Evolutionary conservation across 1,140 invertebrate species (phyloP), one percentile per base, ranked within the genome.

Genomic region (Drosophila burlai): DNA sequence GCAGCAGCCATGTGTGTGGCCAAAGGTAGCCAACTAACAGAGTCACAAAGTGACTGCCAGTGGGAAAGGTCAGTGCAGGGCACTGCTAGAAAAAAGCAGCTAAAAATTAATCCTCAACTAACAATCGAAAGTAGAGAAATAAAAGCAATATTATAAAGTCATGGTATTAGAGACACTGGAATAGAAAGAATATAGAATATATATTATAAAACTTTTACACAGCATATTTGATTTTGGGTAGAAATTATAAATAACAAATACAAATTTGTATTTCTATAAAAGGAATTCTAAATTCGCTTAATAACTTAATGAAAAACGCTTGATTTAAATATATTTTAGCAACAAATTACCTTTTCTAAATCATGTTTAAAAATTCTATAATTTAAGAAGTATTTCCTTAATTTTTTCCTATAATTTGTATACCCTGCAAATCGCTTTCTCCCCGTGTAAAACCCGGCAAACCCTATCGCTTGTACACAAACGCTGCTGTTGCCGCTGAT

Each of bases 11-110:
- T 68, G 64, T 68, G 64, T 62, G 54, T 62, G 69, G 73, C 49
- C 85, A 87, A 89, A 87, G 84, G 84, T 87, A 61, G 77, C 76
- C 77, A 83, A 59, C 74, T 74, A 84, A 83, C 68, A 75, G 65
- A 84, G 81, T 84, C 77, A 87, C 84, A 89, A 87, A 89, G 78
- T 68, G 71, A 77, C 67, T 73, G 49, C 38, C 62, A 75, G 66
- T 78, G 75, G 61, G 60, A 81, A 78, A 83, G 84, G 80, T 83
- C 73, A 76, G 34, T n/a, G 36, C 16, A 55, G 64, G 76, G 49
- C 85, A 87, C 83, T 74, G 69, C 43, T 13, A 77, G 43, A 86
- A 85, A 86, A 46, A 42, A 29, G 42, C 7, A 7, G 4, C 18
- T 16, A 2, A 38, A 15, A 18, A 5, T 9, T 43, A 58, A 49